These are phyloP conservation scores for Pyralis farinalis DNA, from an alignment of 2,888 invertebrate species.

Conservation along the genomic window DNA sequence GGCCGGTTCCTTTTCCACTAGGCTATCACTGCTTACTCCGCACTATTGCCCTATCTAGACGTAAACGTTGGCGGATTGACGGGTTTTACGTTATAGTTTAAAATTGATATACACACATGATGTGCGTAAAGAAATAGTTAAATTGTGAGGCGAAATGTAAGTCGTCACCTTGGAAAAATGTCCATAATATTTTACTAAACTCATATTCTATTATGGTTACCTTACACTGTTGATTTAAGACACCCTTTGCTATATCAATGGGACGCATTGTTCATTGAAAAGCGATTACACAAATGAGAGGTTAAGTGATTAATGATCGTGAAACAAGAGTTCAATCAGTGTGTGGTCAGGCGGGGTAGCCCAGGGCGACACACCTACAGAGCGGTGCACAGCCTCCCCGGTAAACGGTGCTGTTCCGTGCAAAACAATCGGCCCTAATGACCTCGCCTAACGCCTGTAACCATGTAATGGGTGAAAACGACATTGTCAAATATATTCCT, in stretches of 20 bases:
- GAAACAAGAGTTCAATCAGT: constrained; percentile 71
- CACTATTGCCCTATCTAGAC: no score
- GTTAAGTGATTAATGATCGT: constrained; percentile 43
- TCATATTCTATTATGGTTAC: no score
- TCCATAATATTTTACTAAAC: no score
- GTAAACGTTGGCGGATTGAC: no score
- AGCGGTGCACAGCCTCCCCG: constrained; percentile 2
- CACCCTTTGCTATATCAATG: background rate
- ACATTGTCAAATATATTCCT: background rate
- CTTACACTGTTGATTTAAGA: no score
- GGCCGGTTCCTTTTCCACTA: no score
- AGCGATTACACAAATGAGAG: constrained; percentile 27
- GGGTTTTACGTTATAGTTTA: no score
- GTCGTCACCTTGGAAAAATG: no score
- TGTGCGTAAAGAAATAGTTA: no score
- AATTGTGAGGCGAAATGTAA: no score
- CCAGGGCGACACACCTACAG: constrained; percentile 20
- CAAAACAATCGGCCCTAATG: constrained; percentile 71
- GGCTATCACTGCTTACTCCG: no score
- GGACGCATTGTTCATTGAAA: constrained; percentile 3
- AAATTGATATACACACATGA: no score
- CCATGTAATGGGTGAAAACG: background rate
- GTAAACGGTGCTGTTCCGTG: background rate
- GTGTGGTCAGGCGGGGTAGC: constrained; percentile 52
- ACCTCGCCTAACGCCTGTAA: constrained; percentile 18